These are phyloP conservation scores for Pseudomyrmex concolor DNA, from an alignment of 1,140 invertebrate genomes.

Conservation along the genomic window DNA sequence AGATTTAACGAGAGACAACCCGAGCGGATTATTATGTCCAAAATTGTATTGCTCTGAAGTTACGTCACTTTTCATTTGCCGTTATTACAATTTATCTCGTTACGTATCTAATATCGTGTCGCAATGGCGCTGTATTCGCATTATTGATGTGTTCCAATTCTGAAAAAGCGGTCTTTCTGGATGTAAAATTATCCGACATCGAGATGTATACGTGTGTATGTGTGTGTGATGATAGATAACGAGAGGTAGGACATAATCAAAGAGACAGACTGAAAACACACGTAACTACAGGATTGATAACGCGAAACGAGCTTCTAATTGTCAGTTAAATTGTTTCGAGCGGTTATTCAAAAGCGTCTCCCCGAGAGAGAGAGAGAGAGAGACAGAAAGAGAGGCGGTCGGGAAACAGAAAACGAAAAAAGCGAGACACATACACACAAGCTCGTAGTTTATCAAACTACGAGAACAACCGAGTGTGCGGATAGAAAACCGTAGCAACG, in stretches of 20 bases:
- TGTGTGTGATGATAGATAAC: slow-evolving; percentile 19
- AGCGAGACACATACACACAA: too few relatives aligned
- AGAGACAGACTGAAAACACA: slow-evolving; percentile 40
- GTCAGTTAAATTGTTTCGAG: slow-evolving; percentile 68
- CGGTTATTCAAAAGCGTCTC: slow-evolving; percentile 36
- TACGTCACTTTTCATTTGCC: too few relatives aligned
- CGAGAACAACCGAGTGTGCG: slow-evolving; percentile 11
- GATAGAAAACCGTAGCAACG: slow-evolving; percentile 38
- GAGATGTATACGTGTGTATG: neutral
- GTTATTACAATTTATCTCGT: neutral
- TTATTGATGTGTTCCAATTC: neutral
- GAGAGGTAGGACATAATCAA: slow-evolving; percentile 13
- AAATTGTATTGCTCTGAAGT: neutral
- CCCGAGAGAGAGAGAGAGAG: neutral
- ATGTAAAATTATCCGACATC: slow-evolving; percentile 42
- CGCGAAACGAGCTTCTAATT: slow-evolving; percentile 68
- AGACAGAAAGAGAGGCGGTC: neutral
- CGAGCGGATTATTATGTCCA: neutral
- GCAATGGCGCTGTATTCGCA: neutral
- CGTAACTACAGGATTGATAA: slow-evolving; percentile 53
- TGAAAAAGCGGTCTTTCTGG: too few relatives aligned
- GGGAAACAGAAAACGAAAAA: neutral
- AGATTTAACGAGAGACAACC: too few relatives aligned
- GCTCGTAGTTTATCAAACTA: slow-evolving; percentile 45
- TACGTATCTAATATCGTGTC: neutral